Conservation (phyloP, 2,888 invertebrate genomes). For the Eulithis prunata region DNA sequence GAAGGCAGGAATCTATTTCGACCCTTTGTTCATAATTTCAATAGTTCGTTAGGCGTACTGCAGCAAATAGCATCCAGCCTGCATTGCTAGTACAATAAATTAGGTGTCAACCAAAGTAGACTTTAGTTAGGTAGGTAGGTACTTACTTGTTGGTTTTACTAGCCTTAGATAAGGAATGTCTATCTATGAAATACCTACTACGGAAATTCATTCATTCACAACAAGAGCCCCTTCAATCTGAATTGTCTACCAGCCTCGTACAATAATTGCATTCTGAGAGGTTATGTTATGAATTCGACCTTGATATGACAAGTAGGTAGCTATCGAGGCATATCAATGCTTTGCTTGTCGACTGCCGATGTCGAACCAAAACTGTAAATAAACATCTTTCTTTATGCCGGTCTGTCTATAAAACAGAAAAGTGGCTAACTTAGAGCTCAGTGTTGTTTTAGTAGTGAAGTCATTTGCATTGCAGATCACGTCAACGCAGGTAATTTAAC, state of each 20-base stretch:
- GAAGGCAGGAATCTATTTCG: too few relatives aligned
- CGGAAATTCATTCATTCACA: constrained; percentile 9
- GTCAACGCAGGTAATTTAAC: not conserved
- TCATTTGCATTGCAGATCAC: not conserved
- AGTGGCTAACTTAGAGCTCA: constrained; percentile 3
- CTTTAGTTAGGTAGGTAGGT: not conserved
- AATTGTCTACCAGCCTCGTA: constrained; percentile 19
- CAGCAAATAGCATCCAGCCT: too few relatives aligned
- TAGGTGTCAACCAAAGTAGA: too few relatives aligned
- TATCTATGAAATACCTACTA: constrained; percentile 7
- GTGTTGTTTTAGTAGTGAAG: constrained; percentile 16
- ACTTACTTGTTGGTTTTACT: not conserved
- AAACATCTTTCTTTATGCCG: constrained; percentile 22
- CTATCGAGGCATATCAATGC: constrained; percentile 24
- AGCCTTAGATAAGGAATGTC: not conserved
- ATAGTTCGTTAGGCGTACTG: too few relatives aligned
- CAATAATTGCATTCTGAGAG: constrained; percentile 26
- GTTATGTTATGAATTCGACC: constrained; percentile 31
- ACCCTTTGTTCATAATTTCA: too few relatives aligned
- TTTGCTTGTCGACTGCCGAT: constrained; percentile 8
- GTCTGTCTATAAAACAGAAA: constrained; percentile 19
- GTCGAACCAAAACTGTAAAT: constrained; percentile 19
- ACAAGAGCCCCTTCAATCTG: constrained; percentile 20
- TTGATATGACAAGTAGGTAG: constrained; percentile 16
- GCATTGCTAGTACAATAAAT: too few relatives aligned